These are phyloP conservation scores for Phyllopteryx taeniolatus DNA, from an alignment of 2,113 vertebrate species.

Conservation along the genomic window DNA sequence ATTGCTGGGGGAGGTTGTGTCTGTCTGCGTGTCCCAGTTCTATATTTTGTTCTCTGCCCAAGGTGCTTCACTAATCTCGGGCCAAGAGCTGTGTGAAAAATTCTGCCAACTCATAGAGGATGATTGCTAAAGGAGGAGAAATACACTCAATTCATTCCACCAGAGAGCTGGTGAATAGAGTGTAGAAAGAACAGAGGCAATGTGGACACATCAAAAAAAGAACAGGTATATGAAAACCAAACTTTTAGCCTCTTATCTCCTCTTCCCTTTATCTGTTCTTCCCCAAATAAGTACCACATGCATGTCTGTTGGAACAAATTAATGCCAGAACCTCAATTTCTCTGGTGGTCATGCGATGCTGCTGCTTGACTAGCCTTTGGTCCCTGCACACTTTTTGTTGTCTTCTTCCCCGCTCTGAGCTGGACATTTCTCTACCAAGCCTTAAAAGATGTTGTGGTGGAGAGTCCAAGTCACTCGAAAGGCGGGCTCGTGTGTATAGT, in stretches of 20 bases:
- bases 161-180: conserved; percentile 32
- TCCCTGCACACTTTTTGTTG: conserved; percentile 27
- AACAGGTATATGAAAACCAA: conserved; percentile 57
- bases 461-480: conserved; percentile 21
- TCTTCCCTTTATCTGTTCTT: conserved; percentile 43
- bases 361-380: conserved; percentile 35
- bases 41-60: conserved; percentile 64
- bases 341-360: conserved; percentile 12
- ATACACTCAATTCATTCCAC: conserved; percentile 49
- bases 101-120: conserved; percentile 60
- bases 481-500: conserved; percentile 20
- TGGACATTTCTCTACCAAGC: conserved; percentile 30
- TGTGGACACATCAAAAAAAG: conserved; percentile 42
- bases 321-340: conserved; percentile 27
- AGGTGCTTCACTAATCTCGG: conserved; percentile 62
- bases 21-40: conserved; percentile 51
- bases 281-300: conserved; percentile 48
- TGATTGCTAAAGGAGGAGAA: conserved; percentile 56
- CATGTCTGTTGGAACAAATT: conserved; percentile 46
- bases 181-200: conserved; percentile 5
- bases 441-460: conserved; percentile 2
- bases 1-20: conserved; percentile 63
- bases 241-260: conserved; percentile 51
- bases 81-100: conserved; percentile 63
- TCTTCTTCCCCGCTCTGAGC: conserved; percentile 32